Percentiles rank a stretch among this genome's conserved stretches.
Evolutionary conservation across 2,888 invertebrate genomes (phyloP).

Genomic region (Petrophora chlorosata): DNA sequence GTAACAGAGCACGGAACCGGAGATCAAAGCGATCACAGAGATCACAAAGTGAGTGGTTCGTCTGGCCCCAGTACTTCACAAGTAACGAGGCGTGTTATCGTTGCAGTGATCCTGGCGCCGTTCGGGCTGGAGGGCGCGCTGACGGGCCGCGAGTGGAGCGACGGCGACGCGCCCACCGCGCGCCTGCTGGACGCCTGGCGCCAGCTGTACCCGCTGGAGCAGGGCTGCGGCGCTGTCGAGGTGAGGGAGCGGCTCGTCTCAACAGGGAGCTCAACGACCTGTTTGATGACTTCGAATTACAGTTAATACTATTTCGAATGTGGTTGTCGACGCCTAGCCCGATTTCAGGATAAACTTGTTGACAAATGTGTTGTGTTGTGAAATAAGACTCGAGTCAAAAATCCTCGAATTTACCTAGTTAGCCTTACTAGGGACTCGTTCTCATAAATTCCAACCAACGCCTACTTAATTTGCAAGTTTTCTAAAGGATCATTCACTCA

Average conservation of each 20-base stretch:
- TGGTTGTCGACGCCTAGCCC: too few relatives aligned
- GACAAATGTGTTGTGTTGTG: too few relatives aligned
- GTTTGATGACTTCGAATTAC: neutral
- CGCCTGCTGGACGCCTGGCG: conserved; percentile 96
- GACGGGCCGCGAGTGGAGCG: conserved; percentile 91
- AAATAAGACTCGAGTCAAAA: too few relatives aligned
- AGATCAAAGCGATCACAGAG: conserved; percentile 2
- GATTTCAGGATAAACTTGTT: too few relatives aligned
- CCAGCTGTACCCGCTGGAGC: conserved; percentile 95
- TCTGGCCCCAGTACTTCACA: neutral
- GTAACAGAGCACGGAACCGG: conserved; percentile 8
- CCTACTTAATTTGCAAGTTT: too few relatives aligned
- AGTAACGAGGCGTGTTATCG: neutral
- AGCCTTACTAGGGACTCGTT: too few relatives aligned
- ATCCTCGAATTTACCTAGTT: too few relatives aligned
- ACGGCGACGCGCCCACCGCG: conserved; percentile 87
- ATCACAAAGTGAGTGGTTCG: conserved; percentile 6
- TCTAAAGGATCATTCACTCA: too few relatives aligned
- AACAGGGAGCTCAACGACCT: too few relatives aligned
- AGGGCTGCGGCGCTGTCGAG: conserved; percentile 84
- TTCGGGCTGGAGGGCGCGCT: conserved; percentile 96
- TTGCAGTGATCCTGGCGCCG: conserved; percentile 95
- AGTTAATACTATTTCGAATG: neutral
- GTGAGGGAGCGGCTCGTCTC: too few relatives aligned
- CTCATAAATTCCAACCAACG: too few relatives aligned